A percentile compares a stretch with the other conserved stretches of the same genome.
phyloP scores from a whole-genome alignment of 2,888 invertebrate species.

The Venusia cambrica region DNA sequence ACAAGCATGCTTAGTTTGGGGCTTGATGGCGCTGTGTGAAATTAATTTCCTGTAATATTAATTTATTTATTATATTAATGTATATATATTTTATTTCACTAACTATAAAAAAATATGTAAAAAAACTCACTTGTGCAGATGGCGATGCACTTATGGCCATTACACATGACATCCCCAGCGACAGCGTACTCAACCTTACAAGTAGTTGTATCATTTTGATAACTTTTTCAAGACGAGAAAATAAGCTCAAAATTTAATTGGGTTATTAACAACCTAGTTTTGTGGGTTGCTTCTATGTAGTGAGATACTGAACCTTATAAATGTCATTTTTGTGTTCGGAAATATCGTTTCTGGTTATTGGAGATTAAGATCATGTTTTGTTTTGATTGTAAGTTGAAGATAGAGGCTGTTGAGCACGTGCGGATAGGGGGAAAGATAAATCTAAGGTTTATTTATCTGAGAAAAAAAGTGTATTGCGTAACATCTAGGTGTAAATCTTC shows the following conservation, averaged over 20 bases:
- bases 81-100: no score
- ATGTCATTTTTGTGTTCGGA: constrained; percentile 8
- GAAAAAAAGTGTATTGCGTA: not conserved
- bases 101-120: no score
- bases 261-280: no score
- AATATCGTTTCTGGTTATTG: constrained; percentile 4
- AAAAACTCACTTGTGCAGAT: constrained; percentile 68
- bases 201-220: constrained; percentile 46
- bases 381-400: constrained; percentile 33
- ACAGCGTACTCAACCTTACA: constrained; percentile 43
- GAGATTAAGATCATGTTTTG: constrained; percentile 29
- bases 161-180: constrained; percentile 47
- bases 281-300: constrained; percentile 1
- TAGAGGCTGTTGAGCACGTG: constrained; percentile 31
- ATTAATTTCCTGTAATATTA: no score
- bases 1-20: no score
- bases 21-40: no score
- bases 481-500: not conserved
- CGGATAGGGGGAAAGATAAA: constrained; percentile 24
- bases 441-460: constrained; percentile 3
- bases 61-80: no score
- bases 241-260: constrained; percentile 6
- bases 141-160: constrained; percentile 44
- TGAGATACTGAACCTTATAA: constrained; percentile 24
- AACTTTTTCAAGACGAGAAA: constrained; percentile 2